Conservation (phyloP, 2,888 invertebrate genomes). For the Ichneumoninae sp. region DNA sequence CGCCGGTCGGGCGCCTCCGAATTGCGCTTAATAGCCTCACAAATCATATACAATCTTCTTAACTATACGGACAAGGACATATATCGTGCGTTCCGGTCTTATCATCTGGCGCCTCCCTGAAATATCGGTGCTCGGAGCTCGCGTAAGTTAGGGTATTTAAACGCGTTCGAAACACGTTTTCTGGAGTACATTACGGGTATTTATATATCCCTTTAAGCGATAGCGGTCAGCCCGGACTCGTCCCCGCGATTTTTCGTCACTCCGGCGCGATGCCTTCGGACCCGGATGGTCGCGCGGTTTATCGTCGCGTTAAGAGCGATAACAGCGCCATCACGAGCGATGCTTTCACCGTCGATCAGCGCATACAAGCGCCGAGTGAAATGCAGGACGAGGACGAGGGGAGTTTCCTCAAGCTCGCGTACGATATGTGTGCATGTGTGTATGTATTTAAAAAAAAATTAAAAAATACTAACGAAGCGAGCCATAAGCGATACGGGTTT, state of each 20-base stretch:
- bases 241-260: constrained; percentile 63
- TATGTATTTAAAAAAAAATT: constrained; percentile 1
- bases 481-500: constrained; percentile 30
- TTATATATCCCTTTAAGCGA: neutral
- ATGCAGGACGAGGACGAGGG: constrained; percentile 33
- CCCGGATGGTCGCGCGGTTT: constrained; percentile 31
- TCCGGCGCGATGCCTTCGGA: neutral
- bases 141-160: constrained; percentile 5
- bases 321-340: constrained; percentile 32
- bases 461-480: constrained; percentile 20
- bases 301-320: constrained; percentile 49
- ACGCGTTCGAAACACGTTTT: constrained; percentile 53
- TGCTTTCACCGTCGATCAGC: constrained; percentile 39
- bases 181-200: constrained; percentile 54
- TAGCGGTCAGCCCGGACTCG: constrained; percentile 41
- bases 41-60: constrained; percentile 21
- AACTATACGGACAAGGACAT: constrained; percentile 6
- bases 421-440: constrained; percentile 14
- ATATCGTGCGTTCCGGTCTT: constrained; percentile 39
- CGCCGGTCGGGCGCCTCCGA: constrained; percentile 22
- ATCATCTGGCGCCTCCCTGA: constrained; percentile 56
- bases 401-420: constrained; percentile 32
- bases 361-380: neutral
- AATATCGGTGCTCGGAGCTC: constrained; percentile 51
- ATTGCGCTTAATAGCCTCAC: constrained; percentile 38